These are phyloP conservation scores for Neria commutata DNA, from an alignment of 2,888 invertebrate genomes.

Conservation along the genomic window DNA sequence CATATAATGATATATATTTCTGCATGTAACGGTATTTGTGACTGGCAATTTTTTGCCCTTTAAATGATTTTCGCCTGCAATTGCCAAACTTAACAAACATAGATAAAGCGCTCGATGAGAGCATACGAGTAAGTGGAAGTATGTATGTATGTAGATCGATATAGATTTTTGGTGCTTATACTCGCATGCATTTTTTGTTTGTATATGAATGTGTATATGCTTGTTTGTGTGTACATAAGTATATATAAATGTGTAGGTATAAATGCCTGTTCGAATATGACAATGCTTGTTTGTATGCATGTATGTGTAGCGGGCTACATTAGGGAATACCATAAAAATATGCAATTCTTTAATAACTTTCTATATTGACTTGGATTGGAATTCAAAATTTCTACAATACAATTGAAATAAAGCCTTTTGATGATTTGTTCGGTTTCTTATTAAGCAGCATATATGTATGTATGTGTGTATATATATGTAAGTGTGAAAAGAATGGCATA, in stretches of 20 bases:
- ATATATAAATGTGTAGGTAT: constrained; percentile 8
- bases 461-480: constrained; percentile 5
- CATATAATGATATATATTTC: no score
- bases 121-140: constrained; percentile 24
- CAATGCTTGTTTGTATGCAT: constrained; percentile 9
- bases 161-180: constrained; percentile 18
- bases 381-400: no score
- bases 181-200: constrained; percentile 12
- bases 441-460: neutral
- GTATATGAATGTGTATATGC: constrained; percentile 4
- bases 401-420: no score
- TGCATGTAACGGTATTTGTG: no score
- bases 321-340: no score
- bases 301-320: constrained; percentile 9
- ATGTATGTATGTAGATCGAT: constrained; percentile 20
- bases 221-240: constrained; percentile 12
- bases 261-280: neutral
- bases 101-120: constrained; percentile 49
- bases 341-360: no score
- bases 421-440: no score
- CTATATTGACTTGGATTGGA: no score
- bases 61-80: neutral
- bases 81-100: constrained; percentile 50
- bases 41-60: no score
- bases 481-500: neutral